Percentiles rank a stretch among this genome's conserved stretches.
Evolutionary conservation across 2,113 vertebrate genomes (phyloP).

Genomic region (Dipodomys ordii): DNA sequence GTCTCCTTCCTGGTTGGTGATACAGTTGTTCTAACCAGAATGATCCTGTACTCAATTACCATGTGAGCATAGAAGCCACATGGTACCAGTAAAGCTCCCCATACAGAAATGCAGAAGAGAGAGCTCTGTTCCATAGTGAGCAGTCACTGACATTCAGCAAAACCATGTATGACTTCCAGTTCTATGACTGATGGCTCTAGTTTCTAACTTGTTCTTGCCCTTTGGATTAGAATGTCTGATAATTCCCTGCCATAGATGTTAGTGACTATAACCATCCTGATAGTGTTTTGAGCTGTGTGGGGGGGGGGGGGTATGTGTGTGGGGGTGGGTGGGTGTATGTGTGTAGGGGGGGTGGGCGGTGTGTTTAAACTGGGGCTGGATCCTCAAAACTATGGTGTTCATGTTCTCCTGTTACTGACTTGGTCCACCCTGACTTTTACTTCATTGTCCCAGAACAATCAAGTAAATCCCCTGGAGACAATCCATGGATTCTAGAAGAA

Average conservation of each 20-base stretch:
- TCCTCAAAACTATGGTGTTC: neutral
- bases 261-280: neutral
- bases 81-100: neutral
- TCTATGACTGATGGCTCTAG: neutral
- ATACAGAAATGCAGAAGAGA: conserved; percentile 1
- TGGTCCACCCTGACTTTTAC: neutral
- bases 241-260: neutral
- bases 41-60: neutral
- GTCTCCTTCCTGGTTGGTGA: neutral
- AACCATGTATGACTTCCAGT: neutral
- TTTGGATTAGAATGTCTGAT: neutral
- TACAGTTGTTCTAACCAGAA: neutral
- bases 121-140: neutral
- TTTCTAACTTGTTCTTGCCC: neutral
- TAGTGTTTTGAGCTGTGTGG: too few species aligned
- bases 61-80: neutral
- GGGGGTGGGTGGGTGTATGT: too few species aligned
- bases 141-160: neutral
- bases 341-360: too few species aligned
- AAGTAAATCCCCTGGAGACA: neutral
- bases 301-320: too few species aligned
- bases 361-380: too few species aligned
- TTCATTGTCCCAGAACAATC: neutral
- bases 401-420: neutral
- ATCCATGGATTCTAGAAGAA: neutral